Evolutionary conservation across 2,888 invertebrate genomes (phyloP).

Genomic region (Rosalia funebris): DNA sequence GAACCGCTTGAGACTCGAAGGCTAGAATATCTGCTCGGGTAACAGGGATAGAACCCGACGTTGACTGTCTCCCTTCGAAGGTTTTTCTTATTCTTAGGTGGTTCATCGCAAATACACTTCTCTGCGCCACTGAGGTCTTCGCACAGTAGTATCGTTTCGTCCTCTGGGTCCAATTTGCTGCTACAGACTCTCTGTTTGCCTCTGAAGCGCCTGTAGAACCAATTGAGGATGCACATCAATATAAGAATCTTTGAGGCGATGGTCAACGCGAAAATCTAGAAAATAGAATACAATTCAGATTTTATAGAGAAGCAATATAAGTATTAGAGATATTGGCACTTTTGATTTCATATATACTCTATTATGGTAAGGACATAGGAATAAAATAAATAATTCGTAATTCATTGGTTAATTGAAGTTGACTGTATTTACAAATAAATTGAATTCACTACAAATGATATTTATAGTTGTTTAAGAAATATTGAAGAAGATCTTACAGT

Average conservation of each 20-base stretch:
- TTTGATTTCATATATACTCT: too few species aligned
- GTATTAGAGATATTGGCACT: too few species aligned
- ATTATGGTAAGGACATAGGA: too few species aligned
- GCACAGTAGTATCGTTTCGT: conserved; percentile 35
- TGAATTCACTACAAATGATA: too few species aligned
- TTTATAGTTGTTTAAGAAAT: too few species aligned
- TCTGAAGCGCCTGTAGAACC: conserved; percentile 51
- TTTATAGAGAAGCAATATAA: too few species aligned
- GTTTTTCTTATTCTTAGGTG: conserved; percentile 3
- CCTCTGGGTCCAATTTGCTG: conserved; percentile 33
- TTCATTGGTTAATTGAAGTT: too few species aligned
- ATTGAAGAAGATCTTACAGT: too few species aligned
- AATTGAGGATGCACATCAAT: conserved; percentile 53
- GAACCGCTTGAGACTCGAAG: conserved; percentile 25
- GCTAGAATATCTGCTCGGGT: conserved; percentile 30
- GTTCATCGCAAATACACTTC: conserved; percentile 37
- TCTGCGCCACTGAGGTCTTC: conserved; percentile 30
- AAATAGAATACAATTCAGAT: conserved; percentile 12
- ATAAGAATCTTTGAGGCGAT: conserved; percentile 52
- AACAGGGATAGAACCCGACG: conserved; percentile 39
- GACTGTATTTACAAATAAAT: too few species aligned
- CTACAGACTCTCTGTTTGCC: conserved; percentile 30
- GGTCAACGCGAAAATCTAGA: conserved; percentile 49
- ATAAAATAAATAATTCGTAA: too few species aligned
- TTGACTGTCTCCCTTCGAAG: conserved; percentile 40